phyloP scores from a whole-genome alignment of 2,888 invertebrate genomes.

The Agapetus fuscipes region DNA sequence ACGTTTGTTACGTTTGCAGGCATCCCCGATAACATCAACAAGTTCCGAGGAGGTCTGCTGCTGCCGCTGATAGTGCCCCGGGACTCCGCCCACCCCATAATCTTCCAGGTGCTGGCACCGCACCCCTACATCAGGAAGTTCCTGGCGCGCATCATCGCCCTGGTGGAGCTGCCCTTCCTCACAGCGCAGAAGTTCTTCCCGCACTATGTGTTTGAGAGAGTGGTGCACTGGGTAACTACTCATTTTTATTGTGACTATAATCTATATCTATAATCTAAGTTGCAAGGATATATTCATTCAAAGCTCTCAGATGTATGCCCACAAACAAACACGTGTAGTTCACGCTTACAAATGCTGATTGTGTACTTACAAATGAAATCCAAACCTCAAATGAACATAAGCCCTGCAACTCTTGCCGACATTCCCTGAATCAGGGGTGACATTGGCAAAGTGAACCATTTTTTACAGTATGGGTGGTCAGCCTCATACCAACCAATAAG shows the following conservation, averaged over 20 bases:
- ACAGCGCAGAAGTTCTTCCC: slow-evolving; percentile 55
- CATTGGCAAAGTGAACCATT: too few species aligned
- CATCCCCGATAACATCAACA: slow-evolving; percentile 55
- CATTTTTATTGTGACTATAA: slow-evolving; percentile 1
- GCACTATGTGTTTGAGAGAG: slow-evolving; percentile 51
- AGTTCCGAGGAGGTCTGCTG: slow-evolving; percentile 53
- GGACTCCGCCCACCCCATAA: slow-evolving; percentile 46
- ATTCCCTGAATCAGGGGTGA: too few species aligned
- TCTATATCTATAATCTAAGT: too few species aligned
- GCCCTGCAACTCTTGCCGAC: too few species aligned
- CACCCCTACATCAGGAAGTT: slow-evolving; percentile 59
- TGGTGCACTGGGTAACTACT: slow-evolving; percentile 52
- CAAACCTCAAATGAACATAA: too few species aligned
- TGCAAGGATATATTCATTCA: too few species aligned
- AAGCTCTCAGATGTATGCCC: too few species aligned
- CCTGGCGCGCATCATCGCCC: slow-evolving; percentile 45
- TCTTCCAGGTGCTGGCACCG: slow-evolving; percentile 44
- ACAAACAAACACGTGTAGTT: too few species aligned
- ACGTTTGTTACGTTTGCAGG: slow-evolving; percentile 27
- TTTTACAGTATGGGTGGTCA: too few species aligned
- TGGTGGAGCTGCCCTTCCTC: slow-evolving; percentile 55
- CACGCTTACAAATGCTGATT: too few species aligned
- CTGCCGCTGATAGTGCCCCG: slow-evolving; percentile 47
- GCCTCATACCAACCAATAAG: too few species aligned
- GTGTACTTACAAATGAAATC: too few species aligned